Conservation (phyloP, 2,888 invertebrate species). For the Malachius bipustulatus region DNA sequence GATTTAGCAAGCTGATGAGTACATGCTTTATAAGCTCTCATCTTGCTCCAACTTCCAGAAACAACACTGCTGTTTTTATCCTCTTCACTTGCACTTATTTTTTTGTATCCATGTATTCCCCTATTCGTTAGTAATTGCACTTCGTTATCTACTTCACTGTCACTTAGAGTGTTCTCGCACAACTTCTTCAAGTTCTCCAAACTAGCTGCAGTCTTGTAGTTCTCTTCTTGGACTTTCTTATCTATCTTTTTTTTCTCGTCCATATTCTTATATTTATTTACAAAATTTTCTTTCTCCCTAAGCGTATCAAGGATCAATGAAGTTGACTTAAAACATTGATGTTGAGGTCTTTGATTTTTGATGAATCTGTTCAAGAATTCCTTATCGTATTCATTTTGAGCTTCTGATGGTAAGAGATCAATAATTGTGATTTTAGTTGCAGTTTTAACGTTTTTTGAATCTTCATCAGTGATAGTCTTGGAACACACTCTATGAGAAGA, state of each 20-base stretch:
- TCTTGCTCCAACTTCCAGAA: constrained; percentile 46
- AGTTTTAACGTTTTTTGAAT: constrained; percentile 29
- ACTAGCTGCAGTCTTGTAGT: constrained; percentile 27
- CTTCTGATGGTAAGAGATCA: constrained; percentile 33
- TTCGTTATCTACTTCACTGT: constrained; percentile 48
- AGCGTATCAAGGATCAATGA: constrained; percentile 37
- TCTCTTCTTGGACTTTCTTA: constrained; percentile 11
- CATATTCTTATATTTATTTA: too few relatives aligned
- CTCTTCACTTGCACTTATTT: constrained; percentile 19
- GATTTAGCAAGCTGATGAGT: constrained; percentile 13
- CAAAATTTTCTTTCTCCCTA: constrained; percentile 23
- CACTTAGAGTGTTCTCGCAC: constrained; percentile 38
- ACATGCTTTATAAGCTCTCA: constrained; percentile 36
- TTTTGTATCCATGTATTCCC: constrained; percentile 20
- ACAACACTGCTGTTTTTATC: constrained; percentile 35
- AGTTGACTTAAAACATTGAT: constrained; percentile 36
- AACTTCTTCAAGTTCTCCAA: constrained; percentile 35
- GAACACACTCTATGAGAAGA: constrained; percentile 33
- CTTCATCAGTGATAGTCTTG: constrained; percentile 32
- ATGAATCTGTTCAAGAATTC: constrained; percentile 14
- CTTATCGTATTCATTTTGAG: constrained; percentile 16
- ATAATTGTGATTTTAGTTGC: constrained; percentile 40
- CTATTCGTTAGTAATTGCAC: constrained; percentile 44
- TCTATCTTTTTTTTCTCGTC: constrained; percentile 16
- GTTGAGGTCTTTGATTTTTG: constrained; percentile 27